A percentile compares a stretch with the other conserved stretches of the same genome.
phyloP scores from a whole-genome alignment of 2,113 vertebrate species.

The Sceloporus undulatus region DNA sequence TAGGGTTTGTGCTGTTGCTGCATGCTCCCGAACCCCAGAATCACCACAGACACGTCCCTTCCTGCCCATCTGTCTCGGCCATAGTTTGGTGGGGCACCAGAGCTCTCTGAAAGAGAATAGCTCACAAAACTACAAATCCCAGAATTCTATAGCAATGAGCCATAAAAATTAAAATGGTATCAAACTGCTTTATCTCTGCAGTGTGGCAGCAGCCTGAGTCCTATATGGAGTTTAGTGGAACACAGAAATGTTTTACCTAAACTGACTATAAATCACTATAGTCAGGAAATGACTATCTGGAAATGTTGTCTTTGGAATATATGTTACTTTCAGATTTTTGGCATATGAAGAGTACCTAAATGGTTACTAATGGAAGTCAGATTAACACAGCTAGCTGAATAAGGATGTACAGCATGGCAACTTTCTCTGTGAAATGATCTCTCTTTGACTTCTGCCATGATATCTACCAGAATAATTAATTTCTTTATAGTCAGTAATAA shows the following conservation, averaged over 20 bases:
- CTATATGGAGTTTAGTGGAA: not conserved
- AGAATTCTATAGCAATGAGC: too few relatives aligned
- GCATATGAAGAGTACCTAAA: slow-evolving; percentile 12
- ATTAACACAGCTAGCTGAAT: not conserved
- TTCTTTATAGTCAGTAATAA: slow-evolving; percentile 38
- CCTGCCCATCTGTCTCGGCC: too few relatives aligned
- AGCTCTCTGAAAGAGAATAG: too few relatives aligned
- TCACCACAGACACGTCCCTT: too few relatives aligned
- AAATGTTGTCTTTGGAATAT: slow-evolving; percentile 46
- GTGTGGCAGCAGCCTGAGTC: too few relatives aligned
- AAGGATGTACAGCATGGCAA: not conserved
- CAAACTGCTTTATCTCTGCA: too few relatives aligned
- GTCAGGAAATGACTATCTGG: slow-evolving; percentile 28
- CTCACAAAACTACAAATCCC: too few relatives aligned
- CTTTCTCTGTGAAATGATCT: slow-evolving; percentile 15
- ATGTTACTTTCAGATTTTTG: slow-evolving; percentile 20
- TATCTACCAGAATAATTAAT: slow-evolving; percentile 51
- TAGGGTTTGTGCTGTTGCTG: too few relatives aligned
- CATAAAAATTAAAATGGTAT: too few relatives aligned
- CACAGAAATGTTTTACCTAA: slow-evolving; percentile 15
- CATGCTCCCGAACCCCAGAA: too few relatives aligned
- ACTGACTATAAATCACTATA: slow-evolving; percentile 12
- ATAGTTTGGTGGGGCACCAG: too few relatives aligned
- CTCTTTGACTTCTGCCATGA: slow-evolving; percentile 24
- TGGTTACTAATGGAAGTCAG: slow-evolving; percentile 6